Evolutionary conservation across 2,797 vertebrate genomes (phyloP).

Genomic region (Diplodus sargus): DNA sequence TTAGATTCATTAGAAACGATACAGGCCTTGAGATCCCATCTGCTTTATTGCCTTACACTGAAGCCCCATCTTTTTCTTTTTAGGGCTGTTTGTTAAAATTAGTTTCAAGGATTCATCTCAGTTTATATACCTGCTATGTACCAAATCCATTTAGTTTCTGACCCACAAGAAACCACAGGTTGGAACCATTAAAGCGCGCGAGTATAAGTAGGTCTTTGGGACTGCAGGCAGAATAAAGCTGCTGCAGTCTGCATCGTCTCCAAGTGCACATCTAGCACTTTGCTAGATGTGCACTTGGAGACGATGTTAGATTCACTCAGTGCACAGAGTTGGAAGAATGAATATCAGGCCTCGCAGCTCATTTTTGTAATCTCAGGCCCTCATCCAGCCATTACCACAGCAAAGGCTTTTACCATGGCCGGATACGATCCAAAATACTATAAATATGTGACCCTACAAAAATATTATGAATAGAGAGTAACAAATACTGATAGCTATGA

Average conservation of each 20-base stretch:
- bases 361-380: not conserved
- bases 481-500: not conserved
- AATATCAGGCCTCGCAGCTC: not conserved
- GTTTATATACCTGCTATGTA: not conserved
- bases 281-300: slow-evolving; percentile 24
- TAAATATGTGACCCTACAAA: not conserved
- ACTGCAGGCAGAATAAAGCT: not conserved
- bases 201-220: not conserved
- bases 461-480: too few species aligned
- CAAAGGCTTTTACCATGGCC: slow-evolving; percentile 2
- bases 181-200: not conserved
- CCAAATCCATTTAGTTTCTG: not conserved
- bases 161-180: not conserved
- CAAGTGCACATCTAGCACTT: too few species aligned
- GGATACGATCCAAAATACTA: slow-evolving; percentile 2
- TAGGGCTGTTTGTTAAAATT: not conserved
- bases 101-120: not conserved
- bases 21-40: not conserved
- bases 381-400: not conserved
- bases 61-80: not conserved
- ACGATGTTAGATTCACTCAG: slow-evolving; percentile 6
- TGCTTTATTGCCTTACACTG: not conserved
- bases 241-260: slow-evolving; percentile 1
- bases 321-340: slow-evolving; percentile 13
- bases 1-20: not conserved